Percentiles rank a stretch among this genome's conserved stretches.
These are phyloP conservation scores for Melanotaenia duboulayi DNA, from an alignment of 2,113 vertebrate species.

Conservation along the genomic window DNA sequence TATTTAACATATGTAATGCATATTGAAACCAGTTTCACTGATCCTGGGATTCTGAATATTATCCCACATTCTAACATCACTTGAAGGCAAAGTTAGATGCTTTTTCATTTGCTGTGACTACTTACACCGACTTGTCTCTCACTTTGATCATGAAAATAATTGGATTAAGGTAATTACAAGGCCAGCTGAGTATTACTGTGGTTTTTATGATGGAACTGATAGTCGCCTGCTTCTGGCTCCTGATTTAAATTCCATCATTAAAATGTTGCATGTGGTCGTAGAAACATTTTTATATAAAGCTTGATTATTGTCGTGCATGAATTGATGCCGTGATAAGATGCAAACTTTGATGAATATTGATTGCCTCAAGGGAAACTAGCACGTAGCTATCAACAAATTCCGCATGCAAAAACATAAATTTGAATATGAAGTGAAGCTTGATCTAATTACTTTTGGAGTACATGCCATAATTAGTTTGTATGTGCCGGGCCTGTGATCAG, in stretches of 20 bases:
- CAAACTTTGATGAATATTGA: conserved; percentile 42
- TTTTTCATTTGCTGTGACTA: conserved; percentile 13
- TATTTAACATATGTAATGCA: too few species aligned
- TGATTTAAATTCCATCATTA: conserved; percentile 28
- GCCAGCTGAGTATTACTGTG: conserved; percentile 35
- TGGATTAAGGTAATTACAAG: conserved; percentile 59
- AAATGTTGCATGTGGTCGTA: conserved; percentile 8
- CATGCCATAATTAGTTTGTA: conserved; percentile 38
- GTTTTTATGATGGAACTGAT: conserved; percentile 34
- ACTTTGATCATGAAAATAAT: conserved; percentile 60
- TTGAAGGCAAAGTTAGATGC: conserved; percentile 26
- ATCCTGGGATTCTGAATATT: conserved; percentile 1
- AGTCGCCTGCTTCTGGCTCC: conserved; percentile 42
- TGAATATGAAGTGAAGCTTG: conserved; percentile 25
- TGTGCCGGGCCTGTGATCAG: not conserved
- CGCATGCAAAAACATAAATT: conserved; percentile 26
- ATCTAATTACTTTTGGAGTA: conserved; percentile 27
- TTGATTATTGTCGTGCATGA: conserved; percentile 43
- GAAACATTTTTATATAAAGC: conserved; percentile 24
- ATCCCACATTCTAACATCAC: not conserved
- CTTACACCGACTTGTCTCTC: conserved; percentile 16
- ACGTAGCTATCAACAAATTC: conserved; percentile 12
- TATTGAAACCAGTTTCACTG: not conserved
- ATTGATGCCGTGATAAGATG: conserved; percentile 22
- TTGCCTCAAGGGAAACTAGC: conserved; percentile 14